Base-by-base conservation (phyloP, 2,888 invertebrate species). In the Homarus gammarus region DNA sequence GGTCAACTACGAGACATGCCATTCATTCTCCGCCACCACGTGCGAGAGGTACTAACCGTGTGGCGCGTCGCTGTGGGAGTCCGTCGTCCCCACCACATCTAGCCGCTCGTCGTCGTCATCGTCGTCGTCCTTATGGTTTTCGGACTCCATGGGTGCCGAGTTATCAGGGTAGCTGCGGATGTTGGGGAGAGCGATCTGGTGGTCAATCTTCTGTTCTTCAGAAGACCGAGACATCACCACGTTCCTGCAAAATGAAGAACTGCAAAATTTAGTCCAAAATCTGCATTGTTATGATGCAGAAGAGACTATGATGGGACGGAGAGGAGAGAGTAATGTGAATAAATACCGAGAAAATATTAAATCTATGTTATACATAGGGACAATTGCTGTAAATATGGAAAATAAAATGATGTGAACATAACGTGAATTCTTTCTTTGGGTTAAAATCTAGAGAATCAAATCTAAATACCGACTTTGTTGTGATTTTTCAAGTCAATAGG, bases 51-150 rank as follows among this genome's bases (percentile, higher is more conserved):
- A 82, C 87, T 90, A 70, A 91, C 91, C 91, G 75, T 91, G 91
- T 2, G 85, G 78, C 15, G 91, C 79, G 72, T 91, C 91, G 79
- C 87, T 90, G 79, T 91, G 91, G 49, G 90, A 82, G 56, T 97
- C 97, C 83, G 97, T 96, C 49, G 97, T 97, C 0, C 97, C 97
- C 0, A 98, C 98, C 38, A 98, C 98, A 94, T 98, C 98, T 93
- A 98, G 94, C 40, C 97, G 96, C 94, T 98, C 98, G 91, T 97
- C 97, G 93, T 98, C 97, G 79, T 93, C 93, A 82, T 92, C 92
- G 36, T 91, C 92, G 64, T 92, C 92, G 92, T 92, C 93, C 90
- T 92, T 91, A 40, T 85, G 85, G 70, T 92, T 91, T 18, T 89
- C 89, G 22, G 92, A 90, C 36, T 91, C 91, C 91, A 91, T 91